Conservation (phyloP, 2,888 invertebrate genomes). For the Rotaria sp. region DNA sequence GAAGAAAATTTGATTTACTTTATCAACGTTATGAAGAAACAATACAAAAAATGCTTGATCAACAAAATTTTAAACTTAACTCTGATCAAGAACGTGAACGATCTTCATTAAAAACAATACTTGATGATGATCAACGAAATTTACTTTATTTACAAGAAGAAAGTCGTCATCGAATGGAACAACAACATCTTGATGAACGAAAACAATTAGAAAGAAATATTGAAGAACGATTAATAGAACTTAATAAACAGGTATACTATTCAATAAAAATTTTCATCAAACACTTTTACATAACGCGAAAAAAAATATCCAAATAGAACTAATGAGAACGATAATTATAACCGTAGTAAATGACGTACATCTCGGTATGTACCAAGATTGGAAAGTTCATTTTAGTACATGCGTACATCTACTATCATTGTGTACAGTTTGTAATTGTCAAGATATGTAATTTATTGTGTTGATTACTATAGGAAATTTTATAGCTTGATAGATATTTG, state of each 20-base stretch:
- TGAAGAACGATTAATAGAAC: not conserved
- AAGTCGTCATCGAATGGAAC: conserved; percentile 28
- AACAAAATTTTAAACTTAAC: conserved; percentile 20
- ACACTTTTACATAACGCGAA: no score
- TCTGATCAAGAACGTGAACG: conserved; percentile 27
- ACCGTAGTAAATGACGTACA: no score
- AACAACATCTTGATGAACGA: conserved; percentile 10
- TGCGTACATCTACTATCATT: no score
- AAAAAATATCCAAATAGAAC: no score
- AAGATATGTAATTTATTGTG: no score
- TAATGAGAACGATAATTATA: no score
- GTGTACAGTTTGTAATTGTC: no score
- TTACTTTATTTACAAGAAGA: conserved; percentile 19
- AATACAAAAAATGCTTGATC: conserved; percentile 29
- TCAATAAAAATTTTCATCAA: no score
- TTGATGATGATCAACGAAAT: conserved; percentile 19
- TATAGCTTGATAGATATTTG: no score
- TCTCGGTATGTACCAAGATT: no score
- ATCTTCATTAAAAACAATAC: not conserved
- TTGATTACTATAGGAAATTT: no score
- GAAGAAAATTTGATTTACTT: conserved; percentile 35
- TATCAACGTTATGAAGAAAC: conserved; percentile 37
- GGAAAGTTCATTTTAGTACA: no score
- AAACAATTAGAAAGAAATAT: conserved; percentile 11
- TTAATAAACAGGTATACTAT: conserved; percentile 2